Evolutionary conservation across 2,113 vertebrate genomes (phyloP).

Genomic region (Camelus dromedarius): DNA sequence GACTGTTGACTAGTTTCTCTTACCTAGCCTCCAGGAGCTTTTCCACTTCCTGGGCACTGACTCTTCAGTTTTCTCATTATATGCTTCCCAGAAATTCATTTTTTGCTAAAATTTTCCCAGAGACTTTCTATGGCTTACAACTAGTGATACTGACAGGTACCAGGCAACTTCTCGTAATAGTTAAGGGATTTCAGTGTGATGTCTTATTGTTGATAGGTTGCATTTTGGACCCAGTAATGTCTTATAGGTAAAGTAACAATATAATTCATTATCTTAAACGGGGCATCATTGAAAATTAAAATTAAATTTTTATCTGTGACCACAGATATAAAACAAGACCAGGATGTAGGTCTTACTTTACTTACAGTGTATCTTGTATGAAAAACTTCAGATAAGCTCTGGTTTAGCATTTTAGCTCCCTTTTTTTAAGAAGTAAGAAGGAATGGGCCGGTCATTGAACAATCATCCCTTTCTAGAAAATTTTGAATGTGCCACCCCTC

Average conservation of each 20-base stretch:
- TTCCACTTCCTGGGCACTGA: background rate
- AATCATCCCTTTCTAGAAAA: background rate
- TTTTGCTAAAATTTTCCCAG: background rate
- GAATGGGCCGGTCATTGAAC: background rate
- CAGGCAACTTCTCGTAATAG: background rate
- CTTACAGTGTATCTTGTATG: background rate
- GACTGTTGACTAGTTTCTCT: background rate
- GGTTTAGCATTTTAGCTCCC: background rate
- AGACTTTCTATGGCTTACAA: background rate
- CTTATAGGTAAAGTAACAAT: background rate
- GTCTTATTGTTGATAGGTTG: background rate
- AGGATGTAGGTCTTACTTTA: background rate
- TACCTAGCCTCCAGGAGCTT: background rate
- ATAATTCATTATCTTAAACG: background rate
- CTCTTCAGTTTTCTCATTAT: background rate
- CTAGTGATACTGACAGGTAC: background rate
- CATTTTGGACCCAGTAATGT: background rate
- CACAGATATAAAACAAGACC: background rate
- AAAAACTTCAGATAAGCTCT: background rate
- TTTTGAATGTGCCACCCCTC: background rate
- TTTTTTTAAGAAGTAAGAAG: background rate
- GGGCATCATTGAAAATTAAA: background rate
- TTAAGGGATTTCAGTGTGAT: background rate
- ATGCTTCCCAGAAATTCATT: background rate
- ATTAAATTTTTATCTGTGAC: background rate